Conservation (phyloP, 2,888 invertebrate species). For the Reticulitermes lucifugus region DNA sequence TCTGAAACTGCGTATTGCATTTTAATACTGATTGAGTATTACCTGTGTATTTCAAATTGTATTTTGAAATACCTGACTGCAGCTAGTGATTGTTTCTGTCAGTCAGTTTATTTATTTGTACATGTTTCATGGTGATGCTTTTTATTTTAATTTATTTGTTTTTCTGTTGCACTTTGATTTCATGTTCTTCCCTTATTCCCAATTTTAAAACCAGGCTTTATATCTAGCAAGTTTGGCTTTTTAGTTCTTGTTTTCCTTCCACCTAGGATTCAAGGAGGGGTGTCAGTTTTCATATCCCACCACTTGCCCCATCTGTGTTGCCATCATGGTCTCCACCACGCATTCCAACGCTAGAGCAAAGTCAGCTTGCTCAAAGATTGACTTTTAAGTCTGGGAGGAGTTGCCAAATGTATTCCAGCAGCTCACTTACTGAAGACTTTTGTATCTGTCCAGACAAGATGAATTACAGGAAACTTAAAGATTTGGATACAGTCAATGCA, state of each 20-base stretch:
- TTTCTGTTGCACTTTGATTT: no score
- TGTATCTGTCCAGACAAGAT: not conserved
- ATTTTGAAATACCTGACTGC: no score
- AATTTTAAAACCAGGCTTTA: no score
- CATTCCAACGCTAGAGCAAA: not conserved
- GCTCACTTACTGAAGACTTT: not conserved
- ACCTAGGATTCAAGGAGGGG: not conserved
- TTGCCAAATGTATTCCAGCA: not conserved
- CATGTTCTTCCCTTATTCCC: no score
- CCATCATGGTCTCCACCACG: not conserved
- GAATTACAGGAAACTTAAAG: not conserved
- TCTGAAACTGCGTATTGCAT: no score
- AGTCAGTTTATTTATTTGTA: no score
- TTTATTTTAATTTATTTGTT: no score
- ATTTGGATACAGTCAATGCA: not conserved
- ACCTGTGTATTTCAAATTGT: no score
- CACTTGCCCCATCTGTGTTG: not conserved
- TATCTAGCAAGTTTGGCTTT: no score
- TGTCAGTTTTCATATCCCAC: not conserved
- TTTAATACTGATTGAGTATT: no score
- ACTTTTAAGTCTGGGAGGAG: not conserved
- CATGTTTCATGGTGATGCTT: no score
- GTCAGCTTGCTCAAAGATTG: not conserved
- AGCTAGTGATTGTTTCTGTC: no score
- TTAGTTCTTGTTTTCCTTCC: not conserved